Conservation (phyloP, 2,113 vertebrate species). For the Boulengeromyrus knoepffleri region DNA sequence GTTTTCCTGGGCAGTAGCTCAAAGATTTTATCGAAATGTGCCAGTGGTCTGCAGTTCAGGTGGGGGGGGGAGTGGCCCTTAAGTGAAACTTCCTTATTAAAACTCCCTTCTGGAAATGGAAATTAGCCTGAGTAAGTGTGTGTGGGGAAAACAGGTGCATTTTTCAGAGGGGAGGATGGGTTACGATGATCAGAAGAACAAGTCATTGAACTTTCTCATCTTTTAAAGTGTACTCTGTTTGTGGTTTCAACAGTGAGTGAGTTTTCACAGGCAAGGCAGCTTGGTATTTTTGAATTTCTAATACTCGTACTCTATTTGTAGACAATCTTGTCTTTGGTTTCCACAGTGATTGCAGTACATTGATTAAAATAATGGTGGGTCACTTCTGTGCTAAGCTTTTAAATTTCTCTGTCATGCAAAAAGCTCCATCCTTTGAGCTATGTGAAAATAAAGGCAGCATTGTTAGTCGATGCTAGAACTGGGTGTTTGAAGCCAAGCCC, state of each 20-base stretch:
- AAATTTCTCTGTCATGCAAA: neutral
- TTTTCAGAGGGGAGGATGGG: neutral
- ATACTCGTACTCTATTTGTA: neutral
- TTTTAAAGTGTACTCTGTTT: neutral
- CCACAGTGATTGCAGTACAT: neutral
- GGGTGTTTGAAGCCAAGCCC: neutral
- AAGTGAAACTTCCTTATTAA: neutral
- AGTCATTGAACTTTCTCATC: neutral
- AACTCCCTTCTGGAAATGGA: neutral
- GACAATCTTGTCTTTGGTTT: neutral
- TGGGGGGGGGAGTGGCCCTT: neutral
- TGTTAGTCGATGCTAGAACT: neutral
- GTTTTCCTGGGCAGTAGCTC: neutral
- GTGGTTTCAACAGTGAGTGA: neutral
- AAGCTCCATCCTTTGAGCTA: neutral
- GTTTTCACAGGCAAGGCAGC: neutral
- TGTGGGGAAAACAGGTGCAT: neutral
- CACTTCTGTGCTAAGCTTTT: neutral
- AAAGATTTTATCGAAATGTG: neutral
- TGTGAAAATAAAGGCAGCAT: slow-evolving; percentile 11
- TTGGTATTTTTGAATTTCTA: neutral
- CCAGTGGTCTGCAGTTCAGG: neutral
- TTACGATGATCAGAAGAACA: neutral
- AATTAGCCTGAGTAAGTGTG: neutral
- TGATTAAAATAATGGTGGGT: neutral